Evolutionary conservation across 2,888 invertebrate species (phyloP), one percentile per base, ranked within the genome.

Genomic region (Dicycla oo): DNA sequence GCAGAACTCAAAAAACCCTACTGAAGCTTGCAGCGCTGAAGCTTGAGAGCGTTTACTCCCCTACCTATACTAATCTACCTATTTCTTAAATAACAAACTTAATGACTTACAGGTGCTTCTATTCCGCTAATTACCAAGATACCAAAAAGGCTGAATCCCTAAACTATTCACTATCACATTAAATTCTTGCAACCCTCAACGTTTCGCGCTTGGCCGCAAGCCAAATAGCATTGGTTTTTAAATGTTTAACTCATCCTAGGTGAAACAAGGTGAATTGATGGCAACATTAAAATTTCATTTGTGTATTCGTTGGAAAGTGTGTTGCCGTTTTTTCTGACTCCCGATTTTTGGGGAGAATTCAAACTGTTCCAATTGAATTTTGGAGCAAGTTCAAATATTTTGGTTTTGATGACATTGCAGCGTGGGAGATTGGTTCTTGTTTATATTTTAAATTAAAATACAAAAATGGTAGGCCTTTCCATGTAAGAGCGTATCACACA

Each of bases 201-300:
- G 70, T 80, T 81, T 80, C 74, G 58, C 83, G 81, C 86, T 88
- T 94, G 94, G 93, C 87, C 73, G 61, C 43, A 51, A 58, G 91
- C 94, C 94, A 94, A 93, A 94, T 91, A 88, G 91, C 91, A 92
- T 92, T 89, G 91, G 91, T 91, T 92, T 93, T 91, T 88, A 90
- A 93, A 92, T 91, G 92, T 93, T 93, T 90, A 91, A 92, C 90
- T 87, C 88, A 84, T 83, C 80, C 82, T 84, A 87, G 86, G 87
- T 87, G 87, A 88, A 86, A 86, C 87, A 82, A 80, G 72, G 73
- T 68, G 87, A 89, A 91, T 91, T 92, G 90, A 91, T 92, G 89
- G 89, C 86, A 87, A 86, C 86, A 90, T 92, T 91, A 91, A 91
- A 91, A 91, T 90, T 92, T 90, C 87, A 91, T 88, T 71, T 76